Base-by-base conservation (phyloP, 2,113 vertebrate species). In the Misgurnus mizolepis region DNA sequence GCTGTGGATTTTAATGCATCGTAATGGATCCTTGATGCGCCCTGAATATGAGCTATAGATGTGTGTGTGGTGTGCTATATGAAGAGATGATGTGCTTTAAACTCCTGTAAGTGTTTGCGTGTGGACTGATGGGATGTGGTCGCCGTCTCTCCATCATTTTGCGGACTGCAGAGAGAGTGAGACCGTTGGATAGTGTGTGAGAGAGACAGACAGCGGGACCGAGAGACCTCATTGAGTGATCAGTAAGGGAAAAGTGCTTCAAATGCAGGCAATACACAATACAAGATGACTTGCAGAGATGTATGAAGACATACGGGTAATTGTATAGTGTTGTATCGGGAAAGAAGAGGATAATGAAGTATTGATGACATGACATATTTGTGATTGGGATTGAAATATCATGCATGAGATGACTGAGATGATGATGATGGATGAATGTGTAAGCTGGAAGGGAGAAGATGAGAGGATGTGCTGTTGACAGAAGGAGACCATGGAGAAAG, bases 1-100 rank as follows among this genome's bases (percentile, higher is more conserved):
- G 9, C 78, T 71, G 65, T 61, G 78, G 67, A 74, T 60, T 75
- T 73, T 84, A 84, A 84, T 84, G 82, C 74, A 67, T 68, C 10
- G 22, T 84, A 84, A 84, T 84, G 70, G 76, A 78, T n/a, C 41
- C 45, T 45, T 40, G 3, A 40, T 45, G 41, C 14, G 15, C 45
- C 69, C 43, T 60, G 50, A 67, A 73, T 80, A 75, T 22, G 22
- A 22, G 22, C 22, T 22, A 22, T 22, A 22, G 22, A 22, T 27
- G n/a, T 74, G 53, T 67, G 64, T 17, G 72, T 39, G 74, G 65
- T 61, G 41, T 34, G 53, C 62, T 62, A 39, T 53, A 60, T 74
- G 56, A 75, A 58, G 55, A 58, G 55, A 58, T 58, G 55, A n/a
- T 58, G 55, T 58, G 55, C 55, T 58, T 18, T 58, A 7, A 58